Base-by-base conservation (phyloP, 2,113 vertebrate genomes). In the Pitta sordida region DNA sequence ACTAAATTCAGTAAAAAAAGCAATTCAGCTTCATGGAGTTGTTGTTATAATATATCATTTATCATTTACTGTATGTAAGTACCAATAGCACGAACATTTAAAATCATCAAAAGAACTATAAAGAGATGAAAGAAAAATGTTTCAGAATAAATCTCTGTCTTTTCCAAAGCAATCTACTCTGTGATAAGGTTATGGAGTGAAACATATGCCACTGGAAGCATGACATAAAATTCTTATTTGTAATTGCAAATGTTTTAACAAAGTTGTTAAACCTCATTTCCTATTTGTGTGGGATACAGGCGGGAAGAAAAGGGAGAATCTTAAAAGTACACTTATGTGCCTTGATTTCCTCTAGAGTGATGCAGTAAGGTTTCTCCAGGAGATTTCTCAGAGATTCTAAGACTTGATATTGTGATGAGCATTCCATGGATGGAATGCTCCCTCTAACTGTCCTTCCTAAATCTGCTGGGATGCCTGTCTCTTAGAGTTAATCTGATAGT, bases 21-120 rank as follows among this genome's bases (percentile, higher is more conserved):
- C 89, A 95, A 97, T 96, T 96, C 96, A 91, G 91, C 93, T 96
- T 96, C 93, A 55, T 74, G 90, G 29, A 91, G 91, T 70, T 83
- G 96, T 91, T 90, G 85, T 88, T 89, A 79, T 91, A 97, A 97
- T 96, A 95, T 89, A 96, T 96, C 94, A 96, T 96, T 97, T 96
- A 95, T 98, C 89, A 91, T 96, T 96, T 97, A 94, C 64, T 95
- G 60, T 74, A 93, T 95, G 88, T 97, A 97, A 98, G 96, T 80
- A 96, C 77, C 93, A 96, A 96, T 94, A 96, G 84, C 94, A 95
- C 34, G 95, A 96, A 96, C 83, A 88, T 91, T 95, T 96, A 94
- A 97, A 97, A 98, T 94, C 91, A 94, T 96, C 95, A 95, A 75
- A 93, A 96, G 58, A 52, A 89, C 95, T 58, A 90, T 94, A 91